A percentile compares a stretch with the other conserved stretches of the same genome.
Conservation (phyloP, 2,797 vertebrate genomes). For the Rhodeus uyekii region DNA sequence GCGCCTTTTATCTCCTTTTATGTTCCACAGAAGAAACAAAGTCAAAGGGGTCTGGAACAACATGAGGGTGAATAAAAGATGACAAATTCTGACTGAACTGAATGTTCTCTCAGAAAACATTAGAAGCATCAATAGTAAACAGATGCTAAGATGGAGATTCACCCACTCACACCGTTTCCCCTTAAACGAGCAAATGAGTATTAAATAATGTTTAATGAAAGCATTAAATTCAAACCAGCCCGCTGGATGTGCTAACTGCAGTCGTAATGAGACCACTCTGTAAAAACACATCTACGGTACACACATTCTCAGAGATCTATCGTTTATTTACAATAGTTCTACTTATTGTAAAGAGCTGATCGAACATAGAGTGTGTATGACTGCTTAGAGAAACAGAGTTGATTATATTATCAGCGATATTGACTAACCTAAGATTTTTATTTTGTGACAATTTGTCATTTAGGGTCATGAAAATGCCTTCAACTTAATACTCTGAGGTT, state of each 20-base stretch:
- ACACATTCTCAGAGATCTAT: background rate
- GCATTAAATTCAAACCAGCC: conserved; percentile 38
- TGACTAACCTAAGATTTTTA: background rate
- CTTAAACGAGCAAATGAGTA: conserved; percentile 14
- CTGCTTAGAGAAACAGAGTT: background rate
- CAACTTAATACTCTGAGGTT: background rate
- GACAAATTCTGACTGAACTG: background rate
- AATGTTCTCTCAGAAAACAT: conserved; percentile 16
- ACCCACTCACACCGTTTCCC: background rate
- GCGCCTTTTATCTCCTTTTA: background rate
- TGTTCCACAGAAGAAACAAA: background rate
- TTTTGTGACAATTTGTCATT: background rate
- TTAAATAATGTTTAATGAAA: conserved; percentile 49
- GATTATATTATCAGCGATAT: background rate
- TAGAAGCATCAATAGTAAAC: background rate
- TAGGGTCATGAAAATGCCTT: background rate
- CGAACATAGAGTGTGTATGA: background rate
- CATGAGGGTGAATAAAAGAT: background rate
- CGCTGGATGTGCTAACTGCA: background rate
- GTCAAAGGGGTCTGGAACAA: background rate
- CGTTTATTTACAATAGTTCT: background rate
- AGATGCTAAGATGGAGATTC: conserved; percentile 2
- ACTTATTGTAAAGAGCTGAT: background rate
- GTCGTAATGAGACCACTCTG: conserved; percentile 23
- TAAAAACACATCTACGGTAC: conserved; percentile 19